phyloP scores from a whole-genome alignment of 2,888 invertebrate species.

The Diaperis boleti region DNA sequence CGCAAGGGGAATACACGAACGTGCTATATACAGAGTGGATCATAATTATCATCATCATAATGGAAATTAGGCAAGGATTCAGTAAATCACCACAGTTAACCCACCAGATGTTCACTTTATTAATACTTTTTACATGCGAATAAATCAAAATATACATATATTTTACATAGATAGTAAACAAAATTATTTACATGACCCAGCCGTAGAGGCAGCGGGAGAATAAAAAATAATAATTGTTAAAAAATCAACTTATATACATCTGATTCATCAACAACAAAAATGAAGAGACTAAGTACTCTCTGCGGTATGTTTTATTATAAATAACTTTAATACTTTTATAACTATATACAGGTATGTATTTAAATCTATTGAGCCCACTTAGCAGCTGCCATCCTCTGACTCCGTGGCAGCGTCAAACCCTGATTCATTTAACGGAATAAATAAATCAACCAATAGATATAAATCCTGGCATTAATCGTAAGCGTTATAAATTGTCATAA shows the following conservation, averaged over 20 bases:
- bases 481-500: conserved; percentile 36
- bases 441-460: conserved; percentile 27
- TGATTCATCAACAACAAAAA: conserved; percentile 25
- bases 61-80: background rate
- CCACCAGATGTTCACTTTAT: conserved; percentile 44
- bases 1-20: too few species aligned
- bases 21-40: too few species aligned
- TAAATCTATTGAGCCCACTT: conserved; percentile 33
- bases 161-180: conserved; percentile 37
- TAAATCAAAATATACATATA: conserved; percentile 42
- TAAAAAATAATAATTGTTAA: conserved; percentile 6
- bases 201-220: background rate
- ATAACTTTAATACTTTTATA: conserved; percentile 33
- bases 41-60: too few species aligned
- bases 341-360: conserved; percentile 30
- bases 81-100: conserved; percentile 13
- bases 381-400: background rate
- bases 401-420: background rate
- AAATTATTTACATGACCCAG: conserved; percentile 30
- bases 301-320: conserved; percentile 14
- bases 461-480: conserved; percentile 35
- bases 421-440: conserved; percentile 17
- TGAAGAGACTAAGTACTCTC: conserved; percentile 8
- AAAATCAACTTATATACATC: conserved; percentile 24
- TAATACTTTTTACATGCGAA: conserved; percentile 43